phyloP scores from a whole-genome alignment of 2,113 vertebrate genomes.

The Ophiodon elongatus region DNA sequence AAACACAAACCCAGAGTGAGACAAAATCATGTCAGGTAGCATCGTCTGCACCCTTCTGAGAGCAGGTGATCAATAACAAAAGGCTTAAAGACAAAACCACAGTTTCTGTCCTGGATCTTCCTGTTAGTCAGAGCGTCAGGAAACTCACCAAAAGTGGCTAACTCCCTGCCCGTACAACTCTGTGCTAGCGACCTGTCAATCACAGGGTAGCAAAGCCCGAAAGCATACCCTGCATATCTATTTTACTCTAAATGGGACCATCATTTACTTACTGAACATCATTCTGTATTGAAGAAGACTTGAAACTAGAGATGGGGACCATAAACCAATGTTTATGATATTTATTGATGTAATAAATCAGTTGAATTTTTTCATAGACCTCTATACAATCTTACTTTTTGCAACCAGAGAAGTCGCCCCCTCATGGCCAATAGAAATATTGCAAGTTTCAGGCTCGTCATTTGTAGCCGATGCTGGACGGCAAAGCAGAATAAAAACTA shows the following conservation, averaged over 20 bases:
- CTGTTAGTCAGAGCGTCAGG: neutral
- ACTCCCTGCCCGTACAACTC: neutral
- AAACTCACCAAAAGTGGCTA: neutral
- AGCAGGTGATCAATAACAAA: conserved; percentile 20
- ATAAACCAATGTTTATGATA: neutral
- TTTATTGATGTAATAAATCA: neutral
- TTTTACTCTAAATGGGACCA: neutral
- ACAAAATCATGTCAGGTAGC: conserved; percentile 6
- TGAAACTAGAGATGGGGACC: neutral
- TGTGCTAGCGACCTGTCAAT: too few relatives aligned
- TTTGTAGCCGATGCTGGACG: neutral
- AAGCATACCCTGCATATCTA: neutral
- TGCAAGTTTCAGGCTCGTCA: neutral
- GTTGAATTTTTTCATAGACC: neutral
- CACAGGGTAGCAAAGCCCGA: neutral
- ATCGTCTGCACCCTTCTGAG: neutral
- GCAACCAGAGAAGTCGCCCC: neutral
- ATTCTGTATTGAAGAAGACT: neutral
- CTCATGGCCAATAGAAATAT: neutral
- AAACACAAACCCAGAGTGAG: conserved; percentile 1
- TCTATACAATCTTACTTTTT: neutral
- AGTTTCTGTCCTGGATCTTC: neutral
- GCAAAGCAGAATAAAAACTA: conserved; percentile 3
- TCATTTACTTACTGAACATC: neutral
- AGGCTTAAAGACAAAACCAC: neutral